Base-by-base conservation (phyloP, 2,888 invertebrate species). In the Leucania comma region DNA sequence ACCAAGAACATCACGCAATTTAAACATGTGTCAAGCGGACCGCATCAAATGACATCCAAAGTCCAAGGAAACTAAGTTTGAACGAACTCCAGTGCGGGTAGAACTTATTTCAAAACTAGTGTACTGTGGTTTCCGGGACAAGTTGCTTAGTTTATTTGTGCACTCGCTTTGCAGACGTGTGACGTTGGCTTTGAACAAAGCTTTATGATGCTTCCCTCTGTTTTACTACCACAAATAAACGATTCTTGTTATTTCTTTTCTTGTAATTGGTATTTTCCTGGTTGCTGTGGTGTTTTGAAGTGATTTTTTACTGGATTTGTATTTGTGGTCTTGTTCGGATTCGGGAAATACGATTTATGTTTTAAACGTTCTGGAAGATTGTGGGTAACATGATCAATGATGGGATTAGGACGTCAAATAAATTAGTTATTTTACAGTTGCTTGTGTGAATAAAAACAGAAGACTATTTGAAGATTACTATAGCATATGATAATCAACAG, bases 81-180 rank as follows among this genome's bases (percentile, higher is more conserved):
- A 81, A 81, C 74, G 63, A 74, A 84, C 79, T 84, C 42, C 48
- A 65, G 76, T 80, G 69, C 70, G 72, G 68, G 50, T 59, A 4
- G n/a, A 85, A 87, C 78, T 82, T 84, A 87, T 81, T 84, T 76
- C 72, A 73, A 60, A 81, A 83, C 83, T 78, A 77, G 75, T 80
- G 81, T 77, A 77, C 72, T 75, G 80, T 70, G 86, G 85, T 86
- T 84, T 74, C 68, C 70, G 64, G 75, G 62, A 78, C 74, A 75
- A 84, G 77, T 88, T 81, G 78, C 68, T 63, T 78, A 68, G 83
- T 85, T 85, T 88, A 86, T 87, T 85, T 84, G 83, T 75, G 80
- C 76, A 70, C 77, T 81, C 76, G 79, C 80, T 83, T 75, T 73
- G 60, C 63, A 72, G 68, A 80, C 78, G 78, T 75, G 82, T 80